These are phyloP conservation scores for Papilio polyxenes DNA, from an alignment of 1,140 invertebrate genomes.

Conservation along the genomic window DNA sequence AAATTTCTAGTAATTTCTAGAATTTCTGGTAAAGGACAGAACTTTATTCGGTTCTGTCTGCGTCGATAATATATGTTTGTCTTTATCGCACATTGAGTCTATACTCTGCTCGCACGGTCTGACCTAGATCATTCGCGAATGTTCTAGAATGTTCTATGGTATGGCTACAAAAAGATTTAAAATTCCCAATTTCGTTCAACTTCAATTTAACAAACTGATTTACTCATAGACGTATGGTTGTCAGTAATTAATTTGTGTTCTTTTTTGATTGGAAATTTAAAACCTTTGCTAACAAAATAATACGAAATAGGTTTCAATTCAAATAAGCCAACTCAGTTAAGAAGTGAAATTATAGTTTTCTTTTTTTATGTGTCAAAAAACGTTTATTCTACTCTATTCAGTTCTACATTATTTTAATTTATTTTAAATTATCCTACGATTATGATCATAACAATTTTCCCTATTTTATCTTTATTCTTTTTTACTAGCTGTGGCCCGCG, in stretches of 20 bases:
- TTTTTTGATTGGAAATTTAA: not conserved
- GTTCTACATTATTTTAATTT: too few relatives aligned
- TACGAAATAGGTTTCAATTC: too few relatives aligned
- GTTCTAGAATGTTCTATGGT: slow-evolving; percentile 51
- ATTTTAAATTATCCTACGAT: too few relatives aligned
- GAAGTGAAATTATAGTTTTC: too few relatives aligned
- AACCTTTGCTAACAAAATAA: too few relatives aligned
- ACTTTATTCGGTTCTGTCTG: not conserved
- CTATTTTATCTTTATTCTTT: too few relatives aligned
- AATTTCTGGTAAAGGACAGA: not conserved
- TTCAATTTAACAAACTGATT: not conserved
- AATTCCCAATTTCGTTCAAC: not conserved
- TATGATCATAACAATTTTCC: too few relatives aligned
- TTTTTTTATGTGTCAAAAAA: too few relatives aligned
- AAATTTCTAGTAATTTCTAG: not conserved
- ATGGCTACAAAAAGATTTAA: not conserved
- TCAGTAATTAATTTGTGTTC: not conserved
- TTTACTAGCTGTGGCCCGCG: too few relatives aligned
- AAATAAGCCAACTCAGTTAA: too few relatives aligned
- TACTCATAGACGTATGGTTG: not conserved
- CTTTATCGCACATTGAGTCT: slow-evolving; percentile 5
- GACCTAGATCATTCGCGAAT: slow-evolving; percentile 42
- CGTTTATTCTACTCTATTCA: too few relatives aligned
- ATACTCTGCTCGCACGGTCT: not conserved
- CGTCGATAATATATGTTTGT: not conserved